These are phyloP conservation scores for Greenwoodochromis staneri DNA, from an alignment of 2,113 vertebrate species.

Conservation along the genomic window DNA sequence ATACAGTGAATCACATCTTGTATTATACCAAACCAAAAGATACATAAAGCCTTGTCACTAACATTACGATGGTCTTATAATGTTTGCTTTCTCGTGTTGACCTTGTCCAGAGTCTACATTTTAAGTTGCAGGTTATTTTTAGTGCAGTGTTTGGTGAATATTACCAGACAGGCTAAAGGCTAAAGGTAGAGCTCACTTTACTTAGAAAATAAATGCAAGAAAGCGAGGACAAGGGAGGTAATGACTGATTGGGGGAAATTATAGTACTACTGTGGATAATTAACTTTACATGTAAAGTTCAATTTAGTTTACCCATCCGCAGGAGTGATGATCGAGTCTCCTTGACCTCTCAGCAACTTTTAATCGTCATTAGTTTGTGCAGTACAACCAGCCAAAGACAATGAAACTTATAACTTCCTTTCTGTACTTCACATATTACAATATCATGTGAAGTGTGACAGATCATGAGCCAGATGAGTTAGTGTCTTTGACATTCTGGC, in stretches of 20 bases:
- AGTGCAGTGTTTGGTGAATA: not conserved
- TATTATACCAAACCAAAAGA: not conserved
- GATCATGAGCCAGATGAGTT: not conserved
- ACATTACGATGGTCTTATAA: not conserved
- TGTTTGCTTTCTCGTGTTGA: constrained; percentile 2
- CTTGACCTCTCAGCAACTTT: not conserved
- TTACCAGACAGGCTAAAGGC: not conserved
- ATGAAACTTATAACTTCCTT: not conserved
- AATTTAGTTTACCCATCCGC: not conserved
- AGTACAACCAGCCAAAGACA: not conserved
- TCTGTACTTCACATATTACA: not conserved
- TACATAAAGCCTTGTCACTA: not conserved
- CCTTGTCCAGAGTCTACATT: not conserved
- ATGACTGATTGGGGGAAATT: not conserved
- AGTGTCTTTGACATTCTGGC: not conserved
- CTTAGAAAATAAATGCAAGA: not conserved
- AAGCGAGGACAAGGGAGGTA: not conserved
- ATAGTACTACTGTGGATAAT: not conserved
- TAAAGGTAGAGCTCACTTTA: not conserved
- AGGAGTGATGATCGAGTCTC: not conserved
- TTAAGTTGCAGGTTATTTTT: not conserved
- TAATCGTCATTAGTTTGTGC: not conserved
- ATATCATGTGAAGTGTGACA: not conserved
- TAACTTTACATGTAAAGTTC: not conserved
- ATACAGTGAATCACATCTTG: not conserved